Conservation (phyloP, 2,113 vertebrate genomes). For the Eubucco bourcierii region DNA sequence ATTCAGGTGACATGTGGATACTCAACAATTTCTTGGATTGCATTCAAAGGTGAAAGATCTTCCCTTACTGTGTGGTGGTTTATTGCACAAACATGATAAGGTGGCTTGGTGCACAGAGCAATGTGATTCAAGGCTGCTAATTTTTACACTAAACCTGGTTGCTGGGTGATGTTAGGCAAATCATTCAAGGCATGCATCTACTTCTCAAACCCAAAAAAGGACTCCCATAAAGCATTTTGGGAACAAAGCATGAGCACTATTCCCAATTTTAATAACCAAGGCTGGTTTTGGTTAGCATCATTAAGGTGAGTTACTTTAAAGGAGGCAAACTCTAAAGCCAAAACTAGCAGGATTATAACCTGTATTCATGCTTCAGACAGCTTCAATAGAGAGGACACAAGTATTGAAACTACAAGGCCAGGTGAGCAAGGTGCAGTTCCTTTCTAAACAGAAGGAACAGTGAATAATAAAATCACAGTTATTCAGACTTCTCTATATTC, state of each 20-base stretch:
- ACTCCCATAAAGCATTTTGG: neutral
- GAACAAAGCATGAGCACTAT: neutral
- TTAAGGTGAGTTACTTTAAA: neutral
- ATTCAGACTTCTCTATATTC: neutral
- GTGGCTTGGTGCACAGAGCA: neutral
- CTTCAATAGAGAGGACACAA: neutral
- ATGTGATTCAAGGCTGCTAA: neutral
- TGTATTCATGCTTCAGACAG: neutral
- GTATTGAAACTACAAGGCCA: neutral
- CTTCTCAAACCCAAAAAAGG: neutral
- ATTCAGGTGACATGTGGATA: conserved; percentile 30
- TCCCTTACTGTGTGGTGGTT: neutral
- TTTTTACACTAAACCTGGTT: neutral
- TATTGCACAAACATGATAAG: neutral
- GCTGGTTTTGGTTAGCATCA: neutral
- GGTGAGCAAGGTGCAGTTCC: neutral
- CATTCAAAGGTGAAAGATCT: conserved; percentile 14
- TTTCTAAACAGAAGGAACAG: neutral
- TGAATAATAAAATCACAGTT: neutral
- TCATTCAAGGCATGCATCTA: neutral
- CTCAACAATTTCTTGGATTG: conserved; percentile 3
- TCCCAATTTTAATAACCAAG: neutral
- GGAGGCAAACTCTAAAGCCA: neutral
- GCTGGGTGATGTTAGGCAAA: conserved; percentile 11
- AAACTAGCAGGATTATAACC: neutral